Conservation (phyloP, 2,888 invertebrate species). For the Oxyscelio sp. region DNA sequence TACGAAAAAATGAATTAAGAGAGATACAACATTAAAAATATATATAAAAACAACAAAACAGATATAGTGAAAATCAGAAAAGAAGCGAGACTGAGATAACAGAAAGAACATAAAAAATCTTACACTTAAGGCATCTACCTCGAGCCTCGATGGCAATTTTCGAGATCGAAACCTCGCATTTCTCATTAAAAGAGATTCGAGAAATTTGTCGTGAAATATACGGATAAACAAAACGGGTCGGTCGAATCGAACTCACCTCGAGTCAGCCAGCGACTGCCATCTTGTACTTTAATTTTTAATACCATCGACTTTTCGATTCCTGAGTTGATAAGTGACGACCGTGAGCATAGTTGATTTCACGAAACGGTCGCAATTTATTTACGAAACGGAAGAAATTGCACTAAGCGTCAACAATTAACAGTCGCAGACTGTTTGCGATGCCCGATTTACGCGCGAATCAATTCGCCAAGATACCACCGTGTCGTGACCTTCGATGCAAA, state of each 20-base stretch:
- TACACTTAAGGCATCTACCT: conserved; percentile 23
- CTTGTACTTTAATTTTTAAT: conserved; percentile 70
- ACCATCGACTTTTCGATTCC: conserved; percentile 57
- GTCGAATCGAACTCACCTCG: conserved; percentile 43
- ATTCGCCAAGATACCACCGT: conserved; percentile 56
- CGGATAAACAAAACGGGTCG: conserved; percentile 5
- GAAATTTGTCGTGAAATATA: neutral
- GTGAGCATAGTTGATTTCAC: conserved; percentile 39
- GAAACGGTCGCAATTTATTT: neutral
- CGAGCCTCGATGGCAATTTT: conserved; percentile 25
- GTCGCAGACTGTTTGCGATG: conserved; percentile 20
- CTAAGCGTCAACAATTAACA: conserved; percentile 15
- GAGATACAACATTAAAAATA: no score
- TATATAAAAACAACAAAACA: no score
- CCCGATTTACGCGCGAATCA: conserved; percentile 51
- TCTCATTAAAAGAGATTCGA: no score
- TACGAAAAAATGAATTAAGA: conserved; percentile 13
- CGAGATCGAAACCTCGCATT: conserved; percentile 20
- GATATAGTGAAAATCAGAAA: conserved; percentile 15
- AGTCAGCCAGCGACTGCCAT: conserved; percentile 64
- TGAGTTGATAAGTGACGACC: conserved; percentile 32
- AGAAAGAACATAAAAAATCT: neutral
- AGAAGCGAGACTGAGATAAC: neutral
- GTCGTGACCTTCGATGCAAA: conserved; percentile 64
- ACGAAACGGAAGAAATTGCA: conserved; percentile 11